Conservation (phyloP, 2,888 invertebrate genomes). For the Cataglyphis albicans region DNA sequence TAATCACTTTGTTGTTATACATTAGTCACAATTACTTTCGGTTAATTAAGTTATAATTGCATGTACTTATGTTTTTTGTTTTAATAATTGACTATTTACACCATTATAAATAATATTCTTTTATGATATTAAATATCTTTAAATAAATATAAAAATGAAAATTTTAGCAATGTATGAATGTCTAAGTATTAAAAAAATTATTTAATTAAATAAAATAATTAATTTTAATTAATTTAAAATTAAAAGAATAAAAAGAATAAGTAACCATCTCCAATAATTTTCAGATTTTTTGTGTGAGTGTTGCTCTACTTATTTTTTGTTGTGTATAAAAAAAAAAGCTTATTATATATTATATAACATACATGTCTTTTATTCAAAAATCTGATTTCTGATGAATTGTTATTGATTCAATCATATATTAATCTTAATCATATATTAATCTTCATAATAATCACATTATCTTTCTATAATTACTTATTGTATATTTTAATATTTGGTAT, state of each 20-base stretch:
- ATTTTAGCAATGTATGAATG: background rate
- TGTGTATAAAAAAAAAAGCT: background rate
- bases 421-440: too few species aligned
- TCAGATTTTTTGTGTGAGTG: background rate
- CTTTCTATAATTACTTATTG: background rate
- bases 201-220: background rate
- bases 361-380: background rate
- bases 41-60: background rate
- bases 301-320: background rate
- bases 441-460: background rate
- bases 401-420: background rate
- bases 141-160: background rate
- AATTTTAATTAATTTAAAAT: background rate
- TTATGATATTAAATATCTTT: background rate
- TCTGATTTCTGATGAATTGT: background rate
- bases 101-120: background rate
- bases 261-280: background rate
- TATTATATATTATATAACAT: too few species aligned
- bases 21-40: background rate
- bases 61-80: background rate
- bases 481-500: background rate
- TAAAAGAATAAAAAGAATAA: background rate
- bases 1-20: background rate
- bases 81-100: background rate
- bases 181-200: background rate